These are phyloP conservation scores for Lasiurus cinereus DNA, from an alignment of 2,113 vertebrate genomes.

Conservation along the genomic window DNA sequence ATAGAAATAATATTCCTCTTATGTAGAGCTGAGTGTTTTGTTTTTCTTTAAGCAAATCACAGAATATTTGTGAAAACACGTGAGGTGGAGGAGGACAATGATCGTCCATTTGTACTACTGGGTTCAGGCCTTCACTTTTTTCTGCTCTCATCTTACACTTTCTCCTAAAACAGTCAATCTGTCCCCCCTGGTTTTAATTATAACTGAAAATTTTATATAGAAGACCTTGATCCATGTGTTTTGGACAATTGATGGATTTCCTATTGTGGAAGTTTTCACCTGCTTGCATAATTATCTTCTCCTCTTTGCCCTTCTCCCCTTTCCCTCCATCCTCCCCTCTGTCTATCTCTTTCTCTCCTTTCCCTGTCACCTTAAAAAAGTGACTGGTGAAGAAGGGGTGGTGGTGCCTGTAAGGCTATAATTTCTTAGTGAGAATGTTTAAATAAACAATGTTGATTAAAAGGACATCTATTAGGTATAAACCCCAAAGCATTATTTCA, in stretches of 20 bases:
- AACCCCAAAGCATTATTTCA: slow-evolving; percentile 14
- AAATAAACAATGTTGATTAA: not conserved
- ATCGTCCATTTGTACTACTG: not conserved
- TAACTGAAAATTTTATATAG: not conserved
- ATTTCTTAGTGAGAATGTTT: slow-evolving; percentile 8
- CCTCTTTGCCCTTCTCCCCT: not conserved
- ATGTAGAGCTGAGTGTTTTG: not conserved
- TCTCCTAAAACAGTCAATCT: not conserved
- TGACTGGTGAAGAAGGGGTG: not conserved
- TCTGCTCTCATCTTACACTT: slow-evolving; percentile 18
- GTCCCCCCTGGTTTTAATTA: not conserved
- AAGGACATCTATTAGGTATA: not conserved
- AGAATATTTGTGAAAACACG: not conserved
- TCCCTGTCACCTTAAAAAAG: not conserved
- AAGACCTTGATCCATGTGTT: not conserved
- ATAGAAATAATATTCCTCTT: slow-evolving; percentile 13
- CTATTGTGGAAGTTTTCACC: not conserved
- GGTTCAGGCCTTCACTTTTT: not conserved
- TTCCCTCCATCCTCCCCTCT: not conserved
- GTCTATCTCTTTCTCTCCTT: not conserved
- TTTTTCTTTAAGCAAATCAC: not conserved
- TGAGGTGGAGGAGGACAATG: not conserved
- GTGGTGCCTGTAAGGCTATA: not conserved
- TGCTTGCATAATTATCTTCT: not conserved
- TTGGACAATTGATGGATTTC: slow-evolving; percentile 22